phyloP scores from a whole-genome alignment of 2,797 vertebrate genomes.

The Schizopygopsis malacanthus region DNA sequence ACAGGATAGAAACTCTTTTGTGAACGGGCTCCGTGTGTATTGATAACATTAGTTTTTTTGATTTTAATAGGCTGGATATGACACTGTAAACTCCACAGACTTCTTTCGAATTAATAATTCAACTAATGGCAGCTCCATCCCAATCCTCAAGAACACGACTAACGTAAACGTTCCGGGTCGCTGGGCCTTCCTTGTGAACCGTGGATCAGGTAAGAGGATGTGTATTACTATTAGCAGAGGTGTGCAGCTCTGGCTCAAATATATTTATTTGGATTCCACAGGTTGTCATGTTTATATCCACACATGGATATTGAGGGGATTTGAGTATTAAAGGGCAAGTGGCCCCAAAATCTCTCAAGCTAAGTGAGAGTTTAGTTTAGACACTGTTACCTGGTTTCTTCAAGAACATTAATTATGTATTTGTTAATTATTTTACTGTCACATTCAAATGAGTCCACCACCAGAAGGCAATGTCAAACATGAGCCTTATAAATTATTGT shows the following conservation, averaged over 20 bases:
- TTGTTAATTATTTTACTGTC: no score
- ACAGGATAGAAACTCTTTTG: neutral
- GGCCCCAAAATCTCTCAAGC: no score
- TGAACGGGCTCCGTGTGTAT: neutral
- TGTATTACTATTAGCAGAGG: neutral
- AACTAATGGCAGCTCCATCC: neutral
- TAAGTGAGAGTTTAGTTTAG: no score
- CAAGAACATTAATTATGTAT: no score
- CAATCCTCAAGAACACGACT: neutral
- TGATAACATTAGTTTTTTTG: neutral
- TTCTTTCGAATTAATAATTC: neutral
- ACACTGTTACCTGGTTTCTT: no score
- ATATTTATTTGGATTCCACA: neutral
- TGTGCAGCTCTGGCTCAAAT: neutral
- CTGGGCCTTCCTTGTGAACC: slow-evolving; percentile 32
- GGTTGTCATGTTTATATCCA: neutral
- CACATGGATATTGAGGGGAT: no score
- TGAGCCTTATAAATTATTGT: neutral
- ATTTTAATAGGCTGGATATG: slow-evolving; percentile 24
- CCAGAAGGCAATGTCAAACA: neutral
- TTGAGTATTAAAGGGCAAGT: no score
- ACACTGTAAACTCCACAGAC: slow-evolving; percentile 1
- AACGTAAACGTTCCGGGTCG: neutral
- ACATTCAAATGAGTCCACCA: no score
- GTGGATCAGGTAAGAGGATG: neutral